These are phyloP conservation scores for Ecliptopera silaceata DNA, from an alignment of 2,888 invertebrate genomes.

Conservation along the genomic window DNA sequence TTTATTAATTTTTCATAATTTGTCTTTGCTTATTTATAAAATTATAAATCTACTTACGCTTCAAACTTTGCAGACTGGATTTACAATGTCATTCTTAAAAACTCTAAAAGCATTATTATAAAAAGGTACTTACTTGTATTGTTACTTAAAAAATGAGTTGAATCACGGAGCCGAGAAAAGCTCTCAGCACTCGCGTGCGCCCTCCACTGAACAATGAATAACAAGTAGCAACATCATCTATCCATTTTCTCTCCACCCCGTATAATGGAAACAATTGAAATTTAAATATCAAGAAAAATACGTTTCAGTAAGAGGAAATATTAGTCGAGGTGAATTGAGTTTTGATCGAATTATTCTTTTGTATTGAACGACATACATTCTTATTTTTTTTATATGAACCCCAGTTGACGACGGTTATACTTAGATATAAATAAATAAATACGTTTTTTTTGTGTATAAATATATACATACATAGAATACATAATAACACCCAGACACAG, in stretches of 20 bases:
- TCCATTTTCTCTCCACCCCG: constrained; percentile 74
- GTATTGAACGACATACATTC: constrained; percentile 6
- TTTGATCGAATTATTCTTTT: constrained; percentile 27
- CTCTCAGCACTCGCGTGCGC: constrained; percentile 50
- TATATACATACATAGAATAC: too few relatives aligned
- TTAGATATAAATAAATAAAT: too few relatives aligned
- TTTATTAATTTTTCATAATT: neutral
- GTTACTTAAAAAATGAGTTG: constrained; percentile 76
- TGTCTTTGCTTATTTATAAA: too few relatives aligned
- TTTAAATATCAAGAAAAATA: constrained; percentile 74
- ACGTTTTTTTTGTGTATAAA: too few relatives aligned
- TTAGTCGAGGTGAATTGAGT: constrained; percentile 48
- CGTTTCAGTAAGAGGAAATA: constrained; percentile 49
- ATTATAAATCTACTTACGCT: too few relatives aligned
- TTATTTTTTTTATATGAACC: too few relatives aligned
- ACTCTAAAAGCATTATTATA: constrained; percentile 17
- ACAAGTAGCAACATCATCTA: constrained; percentile 75
- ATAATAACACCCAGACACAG: too few relatives aligned
- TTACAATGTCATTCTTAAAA: constrained; percentile 26
- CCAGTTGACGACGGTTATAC: too few relatives aligned
- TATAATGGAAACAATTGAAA: constrained; percentile 75
- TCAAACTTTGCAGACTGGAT: neutral
- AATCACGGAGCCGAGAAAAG: constrained; percentile 70
- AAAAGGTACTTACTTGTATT: constrained; percentile 69
- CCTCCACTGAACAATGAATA: constrained; percentile 73